Evolutionary conservation across 2,888 invertebrate genomes (phyloP), one percentile per base, ranked within the genome.

Genomic region (Tridacna gigas): DNA sequence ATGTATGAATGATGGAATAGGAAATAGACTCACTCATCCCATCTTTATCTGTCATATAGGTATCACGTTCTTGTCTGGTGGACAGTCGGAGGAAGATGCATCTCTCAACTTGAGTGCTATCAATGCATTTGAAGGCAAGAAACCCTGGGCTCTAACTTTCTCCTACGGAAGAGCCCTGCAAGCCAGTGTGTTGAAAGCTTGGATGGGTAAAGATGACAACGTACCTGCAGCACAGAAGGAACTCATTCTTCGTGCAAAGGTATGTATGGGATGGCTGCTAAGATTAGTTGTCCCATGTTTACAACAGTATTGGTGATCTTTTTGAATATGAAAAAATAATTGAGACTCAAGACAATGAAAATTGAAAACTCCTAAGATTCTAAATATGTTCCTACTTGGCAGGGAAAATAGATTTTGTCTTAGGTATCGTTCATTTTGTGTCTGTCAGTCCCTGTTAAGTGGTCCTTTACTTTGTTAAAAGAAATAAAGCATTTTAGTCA

Each of bases 61-160:
- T 92, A 95, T 99, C 86, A 98, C 98, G 89, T 99, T 99, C 97
- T 96, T 99, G 93, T 99, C 99, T 91, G 99, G 99, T 91, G 99
- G 99, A 86, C 99, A 99, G 95, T 98, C 98, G 78, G 99, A 99
- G 95, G 98, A 99, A 94, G 99, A 99, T 93, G 99, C 99, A 18
- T 97, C 99, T 5, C 97, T 99, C 84, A 97, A 99, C 95, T 96
- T 99, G 96, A 98, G 98, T 95, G 99, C 99, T 91, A 99, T 99
- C 96, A 99, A 99, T 96, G 96, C 97, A 84, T 96, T 96, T 90
- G 95, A 96, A 65, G 94, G 93, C 89, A 97, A 97, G 96, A 98
- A 98, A 95, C 99, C 99, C 84, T 99, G 99, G 99, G 97, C 97
- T 28, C 96, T 99, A 74, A 98, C 99, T 91, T 99, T 99, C 97